Evolutionary conservation across 2,113 vertebrate species (phyloP).

Genomic region (Pycnonotus jocosus): DNA sequence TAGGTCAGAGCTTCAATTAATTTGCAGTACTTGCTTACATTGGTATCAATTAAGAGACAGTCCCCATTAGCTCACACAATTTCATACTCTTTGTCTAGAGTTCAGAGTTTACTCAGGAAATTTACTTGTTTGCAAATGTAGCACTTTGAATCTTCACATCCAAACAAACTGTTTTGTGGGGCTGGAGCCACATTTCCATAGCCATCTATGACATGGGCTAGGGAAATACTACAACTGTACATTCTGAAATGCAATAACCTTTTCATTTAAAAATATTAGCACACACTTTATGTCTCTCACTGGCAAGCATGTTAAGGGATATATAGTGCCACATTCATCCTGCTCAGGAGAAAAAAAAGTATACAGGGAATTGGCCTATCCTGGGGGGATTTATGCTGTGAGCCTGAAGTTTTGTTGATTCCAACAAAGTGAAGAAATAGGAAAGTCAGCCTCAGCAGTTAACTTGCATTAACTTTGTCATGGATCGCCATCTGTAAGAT

Average conservation of each 20-base stretch:
- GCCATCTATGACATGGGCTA: not conserved
- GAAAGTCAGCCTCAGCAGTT: conserved; percentile 2
- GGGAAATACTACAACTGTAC: not conserved
- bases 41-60: conserved; percentile 11
- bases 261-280: conserved; percentile 16
- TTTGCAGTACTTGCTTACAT: conserved; percentile 52
- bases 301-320: not conserved
- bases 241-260: not conserved
- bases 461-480: conserved; percentile 41
- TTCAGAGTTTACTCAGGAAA: conserved; percentile 56
- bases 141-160: not conserved
- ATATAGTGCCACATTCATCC: not conserved
- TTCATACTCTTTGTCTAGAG: conserved; percentile 42
- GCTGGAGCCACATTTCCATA: not conserved
- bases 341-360: not conserved
- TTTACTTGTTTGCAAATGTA: conserved; percentile 3
- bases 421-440: not conserved
- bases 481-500: not conserved
- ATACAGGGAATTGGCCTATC: not conserved
- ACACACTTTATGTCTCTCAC: not conserved
- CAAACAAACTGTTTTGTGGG: conserved; percentile 29
- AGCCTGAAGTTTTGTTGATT: conserved; percentile 54
- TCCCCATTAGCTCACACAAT: conserved; percentile 7
- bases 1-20: conserved; percentile 42
- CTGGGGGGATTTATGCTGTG: not conserved